Evolutionary conservation across 2,888 invertebrate species (phyloP).

Genomic region (Pheosia gnoma): DNA sequence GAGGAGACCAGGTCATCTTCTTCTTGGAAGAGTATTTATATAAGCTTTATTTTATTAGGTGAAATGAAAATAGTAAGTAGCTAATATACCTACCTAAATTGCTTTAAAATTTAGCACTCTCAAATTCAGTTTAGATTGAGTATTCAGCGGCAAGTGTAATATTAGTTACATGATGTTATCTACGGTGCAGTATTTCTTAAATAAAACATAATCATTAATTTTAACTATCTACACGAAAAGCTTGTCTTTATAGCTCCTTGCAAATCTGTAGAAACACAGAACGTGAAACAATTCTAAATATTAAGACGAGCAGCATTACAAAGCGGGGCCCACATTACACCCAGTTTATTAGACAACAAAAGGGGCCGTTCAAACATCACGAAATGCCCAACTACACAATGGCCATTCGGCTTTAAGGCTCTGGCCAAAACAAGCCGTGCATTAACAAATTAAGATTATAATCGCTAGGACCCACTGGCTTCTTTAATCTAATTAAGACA

Average conservation of each 20-base stretch:
- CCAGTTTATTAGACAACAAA: slow-evolving; percentile 21
- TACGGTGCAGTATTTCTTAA: too few species aligned
- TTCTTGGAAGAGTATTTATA: not conserved
- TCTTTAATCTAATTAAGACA: slow-evolving; percentile 38
- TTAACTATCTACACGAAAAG: not conserved
- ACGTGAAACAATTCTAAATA: not conserved
- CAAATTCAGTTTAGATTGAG: too few species aligned
- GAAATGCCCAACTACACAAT: slow-evolving; percentile 25
- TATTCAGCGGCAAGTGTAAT: too few species aligned
- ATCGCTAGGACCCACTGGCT: slow-evolving; percentile 22
- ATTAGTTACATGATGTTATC: too few species aligned
- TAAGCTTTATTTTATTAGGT: too few species aligned
- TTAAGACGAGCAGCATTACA: not conserved
- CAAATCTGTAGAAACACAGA: not conserved
- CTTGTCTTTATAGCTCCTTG: not conserved
- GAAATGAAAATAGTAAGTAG: too few species aligned
- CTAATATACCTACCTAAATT: too few species aligned
- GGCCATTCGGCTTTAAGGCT: slow-evolving; percentile 21
- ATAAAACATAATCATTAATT: not conserved
- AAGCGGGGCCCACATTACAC: slow-evolving; percentile 17
- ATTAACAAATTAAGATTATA: slow-evolving; percentile 40
- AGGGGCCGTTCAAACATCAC: slow-evolving; percentile 20
- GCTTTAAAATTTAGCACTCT: too few species aligned
- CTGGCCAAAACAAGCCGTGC: slow-evolving; percentile 27
- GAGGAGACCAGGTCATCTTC: not conserved